Evolutionary conservation across 2,888 invertebrate genomes (phyloP).

Genomic region (Napeogenes sylphis): DNA sequence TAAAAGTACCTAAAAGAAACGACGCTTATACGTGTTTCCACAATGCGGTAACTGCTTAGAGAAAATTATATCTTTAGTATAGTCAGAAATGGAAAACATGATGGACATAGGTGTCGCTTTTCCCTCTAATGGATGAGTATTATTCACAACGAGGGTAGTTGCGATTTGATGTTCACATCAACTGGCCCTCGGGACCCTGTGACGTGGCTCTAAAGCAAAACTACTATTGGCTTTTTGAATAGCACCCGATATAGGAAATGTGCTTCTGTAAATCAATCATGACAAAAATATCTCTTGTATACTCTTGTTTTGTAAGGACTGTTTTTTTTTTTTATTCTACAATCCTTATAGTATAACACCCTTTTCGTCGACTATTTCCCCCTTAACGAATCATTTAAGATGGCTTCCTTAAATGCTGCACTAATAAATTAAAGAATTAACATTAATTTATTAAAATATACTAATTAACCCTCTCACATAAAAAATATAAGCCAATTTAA

Average conservation of each 20-base stretch:
- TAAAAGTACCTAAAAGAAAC: too few relatives aligned
- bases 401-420: too few relatives aligned
- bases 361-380: too few relatives aligned
- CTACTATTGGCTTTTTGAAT: conserved; percentile 56
- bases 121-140: conserved; percentile 66
- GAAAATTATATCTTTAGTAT: conserved; percentile 34
- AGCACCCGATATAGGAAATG: conserved; percentile 51
- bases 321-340: too few relatives aligned
- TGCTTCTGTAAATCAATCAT: conserved; percentile 46
- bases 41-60: background rate
- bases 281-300: conserved; percentile 18
- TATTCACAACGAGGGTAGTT: conserved; percentile 68
- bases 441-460: too few relatives aligned
- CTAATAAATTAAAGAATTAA: too few relatives aligned
- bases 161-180: conserved; percentile 74
- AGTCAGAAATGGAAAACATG: conserved; percentile 46
- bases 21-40: background rate
- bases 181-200: conserved; percentile 57
- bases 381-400: too few relatives aligned
- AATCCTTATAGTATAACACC: too few relatives aligned
- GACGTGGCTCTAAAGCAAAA: conserved; percentile 64
- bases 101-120: conserved; percentile 56
- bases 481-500: too few relatives aligned
- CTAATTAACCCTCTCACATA: too few relatives aligned
- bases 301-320: background rate